phyloP scores from a whole-genome alignment of 1,140 invertebrate species.

The Cephus cinctus region DNA sequence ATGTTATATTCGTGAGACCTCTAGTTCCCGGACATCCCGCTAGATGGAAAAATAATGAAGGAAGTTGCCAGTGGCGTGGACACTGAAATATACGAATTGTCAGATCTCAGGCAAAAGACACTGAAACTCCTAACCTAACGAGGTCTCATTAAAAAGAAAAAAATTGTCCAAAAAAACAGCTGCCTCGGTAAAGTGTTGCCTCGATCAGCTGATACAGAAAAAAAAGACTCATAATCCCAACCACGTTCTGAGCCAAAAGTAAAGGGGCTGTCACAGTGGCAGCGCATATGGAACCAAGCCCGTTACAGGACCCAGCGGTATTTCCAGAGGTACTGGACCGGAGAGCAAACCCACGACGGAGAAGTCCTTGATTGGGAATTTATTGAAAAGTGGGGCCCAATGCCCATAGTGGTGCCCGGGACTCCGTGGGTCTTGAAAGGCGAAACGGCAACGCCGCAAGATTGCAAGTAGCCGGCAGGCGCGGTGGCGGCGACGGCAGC shows the following conservation, averaged over 20 bases:
- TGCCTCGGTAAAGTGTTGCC: too few relatives aligned
- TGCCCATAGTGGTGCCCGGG: not conserved
- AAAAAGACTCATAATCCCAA: not conserved
- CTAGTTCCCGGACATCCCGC: too few relatives aligned
- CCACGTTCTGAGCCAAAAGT: not conserved
- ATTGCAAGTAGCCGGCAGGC: slow-evolving; percentile 5
- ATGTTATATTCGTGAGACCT: too few relatives aligned
- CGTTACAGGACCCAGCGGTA: not conserved
- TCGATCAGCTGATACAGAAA: slow-evolving; percentile 1
- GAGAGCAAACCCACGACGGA: slow-evolving; percentile 10
- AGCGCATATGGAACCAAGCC: too few relatives aligned
- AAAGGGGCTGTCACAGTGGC: not conserved
- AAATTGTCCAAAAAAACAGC: not conserved
- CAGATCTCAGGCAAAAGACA: too few relatives aligned
- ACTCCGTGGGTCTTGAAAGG: too few relatives aligned
- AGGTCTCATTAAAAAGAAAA: slow-evolving; percentile 14
- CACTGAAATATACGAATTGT: too few relatives aligned
- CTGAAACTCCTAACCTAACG: too few relatives aligned
- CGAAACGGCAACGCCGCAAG: slow-evolving; percentile 2
- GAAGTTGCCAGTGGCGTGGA: too few relatives aligned
- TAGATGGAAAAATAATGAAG: too few relatives aligned
- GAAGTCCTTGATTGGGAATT: too few relatives aligned
- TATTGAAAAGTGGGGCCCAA: slow-evolving; percentile 10
- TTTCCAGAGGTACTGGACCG: slow-evolving; percentile 9
- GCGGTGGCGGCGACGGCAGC: not conserved